phyloP scores from a whole-genome alignment of 2,113 vertebrate genomes.

The Propithecus coquereli region DNA sequence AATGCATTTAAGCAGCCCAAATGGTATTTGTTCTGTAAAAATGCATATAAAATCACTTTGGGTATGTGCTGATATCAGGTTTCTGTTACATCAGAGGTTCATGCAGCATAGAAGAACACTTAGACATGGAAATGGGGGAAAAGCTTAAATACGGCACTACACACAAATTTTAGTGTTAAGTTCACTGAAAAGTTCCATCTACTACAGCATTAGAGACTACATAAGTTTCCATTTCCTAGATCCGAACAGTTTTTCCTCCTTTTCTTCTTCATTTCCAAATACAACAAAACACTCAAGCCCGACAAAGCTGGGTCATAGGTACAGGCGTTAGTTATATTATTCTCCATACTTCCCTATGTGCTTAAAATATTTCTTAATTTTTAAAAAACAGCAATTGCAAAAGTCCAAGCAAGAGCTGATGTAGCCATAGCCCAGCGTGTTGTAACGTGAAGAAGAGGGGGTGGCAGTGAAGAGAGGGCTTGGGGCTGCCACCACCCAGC shows the following conservation, averaged over 20 bases:
- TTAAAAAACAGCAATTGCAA: neutral
- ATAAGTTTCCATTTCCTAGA: neutral
- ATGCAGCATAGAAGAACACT: neutral
- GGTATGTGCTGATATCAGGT: neutral
- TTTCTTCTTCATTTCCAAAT: neutral
- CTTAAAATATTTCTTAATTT: neutral
- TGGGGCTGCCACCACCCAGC: neutral
- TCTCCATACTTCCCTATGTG: neutral
- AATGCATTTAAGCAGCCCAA: neutral
- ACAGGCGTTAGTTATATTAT: neutral
- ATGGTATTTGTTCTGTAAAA: neutral
- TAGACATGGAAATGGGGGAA: neutral
- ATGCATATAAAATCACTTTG: neutral
- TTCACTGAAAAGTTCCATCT: neutral
- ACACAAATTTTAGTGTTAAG: neutral
- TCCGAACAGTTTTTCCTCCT: neutral
- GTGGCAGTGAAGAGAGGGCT: neutral
- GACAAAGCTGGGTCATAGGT: neutral
- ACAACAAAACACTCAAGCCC: neutral
- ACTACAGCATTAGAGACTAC: rapidly evolving
- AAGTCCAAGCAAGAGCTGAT: neutral
- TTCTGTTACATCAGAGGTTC: neutral
- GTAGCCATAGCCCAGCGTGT: neutral
- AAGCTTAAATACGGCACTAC: too few relatives aligned
- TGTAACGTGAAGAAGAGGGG: neutral